phyloP scores from a whole-genome alignment of 2,888 invertebrate species.

The Odontocerum albicorne region DNA sequence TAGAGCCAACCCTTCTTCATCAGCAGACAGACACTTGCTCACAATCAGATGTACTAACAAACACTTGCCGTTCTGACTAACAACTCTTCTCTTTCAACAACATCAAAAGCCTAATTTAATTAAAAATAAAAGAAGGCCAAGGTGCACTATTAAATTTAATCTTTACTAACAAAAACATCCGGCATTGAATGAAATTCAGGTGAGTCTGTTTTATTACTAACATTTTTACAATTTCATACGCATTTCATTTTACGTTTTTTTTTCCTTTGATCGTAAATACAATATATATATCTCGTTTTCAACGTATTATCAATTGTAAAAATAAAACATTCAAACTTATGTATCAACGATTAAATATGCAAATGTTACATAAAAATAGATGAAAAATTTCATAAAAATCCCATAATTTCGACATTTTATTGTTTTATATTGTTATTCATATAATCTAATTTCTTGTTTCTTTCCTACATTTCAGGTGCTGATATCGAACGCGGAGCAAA shows the following conservation, averaged over 20 bases:
- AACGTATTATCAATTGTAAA: no score
- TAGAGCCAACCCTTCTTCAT: neutral
- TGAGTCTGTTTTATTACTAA: constrained; percentile 12
- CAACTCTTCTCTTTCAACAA: neutral
- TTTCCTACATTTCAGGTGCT: constrained; percentile 7
- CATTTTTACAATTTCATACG: neutral
- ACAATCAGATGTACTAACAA: constrained; percentile 19
- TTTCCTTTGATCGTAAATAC: no score
- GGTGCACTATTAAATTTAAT: constrained; percentile 13
- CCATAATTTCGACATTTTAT: no score
- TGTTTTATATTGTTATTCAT: no score
- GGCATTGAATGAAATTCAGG: constrained; percentile 9
- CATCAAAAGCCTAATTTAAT: neutral
- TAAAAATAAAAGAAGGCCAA: constrained; percentile 1
- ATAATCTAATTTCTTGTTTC: neutral
- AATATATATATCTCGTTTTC: no score
- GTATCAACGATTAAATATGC: no score
- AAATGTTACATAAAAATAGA: no score
- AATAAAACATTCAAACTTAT: no score
- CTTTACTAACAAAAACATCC: constrained; percentile 12
- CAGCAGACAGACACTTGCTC: neutral
- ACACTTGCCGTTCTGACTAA: constrained; percentile 8
- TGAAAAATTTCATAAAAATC: no score
- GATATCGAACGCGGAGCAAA: neutral
- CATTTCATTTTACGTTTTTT: no score